phyloP scores from a whole-genome alignment of 2,113 vertebrate genomes.

The Sander lucioperca region DNA sequence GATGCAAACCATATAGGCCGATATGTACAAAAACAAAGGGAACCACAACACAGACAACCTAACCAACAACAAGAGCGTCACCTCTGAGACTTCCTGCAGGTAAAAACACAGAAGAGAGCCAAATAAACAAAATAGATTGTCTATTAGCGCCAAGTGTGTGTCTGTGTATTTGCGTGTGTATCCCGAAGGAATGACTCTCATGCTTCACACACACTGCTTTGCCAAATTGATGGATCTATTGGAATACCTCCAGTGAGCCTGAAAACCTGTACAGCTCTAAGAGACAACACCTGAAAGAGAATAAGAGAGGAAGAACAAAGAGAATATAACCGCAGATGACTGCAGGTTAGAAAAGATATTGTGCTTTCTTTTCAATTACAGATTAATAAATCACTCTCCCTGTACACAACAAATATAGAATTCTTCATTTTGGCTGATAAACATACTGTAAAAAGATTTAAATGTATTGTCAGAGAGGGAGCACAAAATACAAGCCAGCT shows the following conservation, averaged over 20 bases:
- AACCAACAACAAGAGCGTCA: slow-evolving; percentile 26
- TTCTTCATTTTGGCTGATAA: slow-evolving; percentile 18
- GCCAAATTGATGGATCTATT: slow-evolving; percentile 82
- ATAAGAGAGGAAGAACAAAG: slow-evolving; percentile 61
- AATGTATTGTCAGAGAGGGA: slow-evolving; percentile 18
- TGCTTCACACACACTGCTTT: slow-evolving; percentile 79
- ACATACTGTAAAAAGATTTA: not conserved
- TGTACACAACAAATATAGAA: slow-evolving; percentile 13
- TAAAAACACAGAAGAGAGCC: slow-evolving; percentile 50
- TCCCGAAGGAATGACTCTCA: slow-evolving; percentile 71
- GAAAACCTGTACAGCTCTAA: slow-evolving; percentile 69
- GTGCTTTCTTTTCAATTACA: slow-evolving; percentile 51
- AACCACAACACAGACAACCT: slow-evolving; percentile 21
- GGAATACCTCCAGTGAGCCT: slow-evolving; percentile 80
- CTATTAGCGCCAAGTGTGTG: slow-evolving; percentile 56
- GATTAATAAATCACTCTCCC: slow-evolving; percentile 43
- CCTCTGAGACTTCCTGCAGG: slow-evolving; percentile 49
- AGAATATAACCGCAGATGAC: slow-evolving; percentile 60
- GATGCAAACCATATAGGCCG: slow-evolving; percentile 24
- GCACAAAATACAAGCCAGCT: slow-evolving; percentile 17
- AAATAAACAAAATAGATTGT: slow-evolving; percentile 65
- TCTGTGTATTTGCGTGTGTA: slow-evolving; percentile 43
- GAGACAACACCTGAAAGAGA: slow-evolving; percentile 57
- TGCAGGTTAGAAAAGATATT: slow-evolving; percentile 45
- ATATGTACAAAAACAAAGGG: slow-evolving; percentile 30